A percentile compares a stretch with the other conserved stretches of the same genome.
These are phyloP conservation scores for Drosophila emarginata DNA, from an alignment of 2,888 invertebrate genomes.

Conservation along the genomic window DNA sequence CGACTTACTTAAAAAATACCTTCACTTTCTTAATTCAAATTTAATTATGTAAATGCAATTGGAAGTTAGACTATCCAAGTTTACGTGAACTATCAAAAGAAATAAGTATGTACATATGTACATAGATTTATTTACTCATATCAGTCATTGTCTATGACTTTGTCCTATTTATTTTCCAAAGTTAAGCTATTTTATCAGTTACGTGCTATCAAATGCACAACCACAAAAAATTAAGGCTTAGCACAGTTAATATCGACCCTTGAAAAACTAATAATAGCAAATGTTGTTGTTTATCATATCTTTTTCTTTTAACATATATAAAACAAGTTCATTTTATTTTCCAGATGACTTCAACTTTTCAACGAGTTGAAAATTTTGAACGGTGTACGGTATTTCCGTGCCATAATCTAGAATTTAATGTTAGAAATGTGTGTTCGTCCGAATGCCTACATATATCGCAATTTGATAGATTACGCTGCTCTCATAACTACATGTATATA, in stretches of 20 bases:
- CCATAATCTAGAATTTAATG: background rate
- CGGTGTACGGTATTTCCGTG: background rate
- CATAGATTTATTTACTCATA: background rate
- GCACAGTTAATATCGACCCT: background rate
- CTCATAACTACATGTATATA: background rate
- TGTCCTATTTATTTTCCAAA: background rate
- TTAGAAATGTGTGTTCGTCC: background rate
- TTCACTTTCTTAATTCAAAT: too few relatives aligned
- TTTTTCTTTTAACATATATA: background rate
- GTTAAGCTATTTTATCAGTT: conserved; percentile 6
- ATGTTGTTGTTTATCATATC: background rate
- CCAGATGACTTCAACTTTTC: background rate
- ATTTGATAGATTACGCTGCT: background rate
- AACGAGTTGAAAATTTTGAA: background rate
- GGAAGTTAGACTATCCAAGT: too few relatives aligned
- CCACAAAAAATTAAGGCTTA: background rate
- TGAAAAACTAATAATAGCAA: background rate
- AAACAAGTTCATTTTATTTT: too few relatives aligned
- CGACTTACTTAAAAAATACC: too few relatives aligned
- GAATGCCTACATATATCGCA: background rate
- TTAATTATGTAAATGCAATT: too few relatives aligned
- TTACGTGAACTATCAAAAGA: too few relatives aligned
- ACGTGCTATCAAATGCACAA: conserved; percentile 7
- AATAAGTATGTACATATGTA: too few relatives aligned
- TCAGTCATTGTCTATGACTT: background rate